phyloP scores from a whole-genome alignment of 2,113 vertebrate species.

The Nibea albiflora region DNA sequence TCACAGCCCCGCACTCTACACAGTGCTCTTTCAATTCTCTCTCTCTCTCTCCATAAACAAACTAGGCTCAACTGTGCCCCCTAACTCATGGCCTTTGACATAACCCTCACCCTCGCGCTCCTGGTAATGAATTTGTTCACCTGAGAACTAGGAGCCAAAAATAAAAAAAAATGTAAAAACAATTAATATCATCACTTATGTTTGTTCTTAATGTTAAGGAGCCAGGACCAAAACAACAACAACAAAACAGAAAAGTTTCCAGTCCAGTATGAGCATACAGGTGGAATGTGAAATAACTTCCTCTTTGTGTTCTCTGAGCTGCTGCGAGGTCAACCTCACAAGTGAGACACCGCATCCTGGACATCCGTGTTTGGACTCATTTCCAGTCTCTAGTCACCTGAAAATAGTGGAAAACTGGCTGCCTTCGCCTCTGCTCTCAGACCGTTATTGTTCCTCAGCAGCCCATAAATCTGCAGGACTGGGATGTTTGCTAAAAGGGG shows the following conservation, averaged over 20 bases:
- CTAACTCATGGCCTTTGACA: constrained; percentile 65
- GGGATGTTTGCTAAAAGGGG: constrained; percentile 85
- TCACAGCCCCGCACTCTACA: constrained; percentile 1
- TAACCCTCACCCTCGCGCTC: constrained; percentile 33
- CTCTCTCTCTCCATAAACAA: constrained; percentile 47
- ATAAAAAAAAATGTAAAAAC: neutral
- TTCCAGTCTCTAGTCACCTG: constrained; percentile 63
- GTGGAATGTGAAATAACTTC: constrained; percentile 29
- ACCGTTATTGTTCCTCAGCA: constrained; percentile 83
- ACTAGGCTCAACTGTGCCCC: constrained; percentile 64
- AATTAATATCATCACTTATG: neutral
- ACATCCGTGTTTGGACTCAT: constrained; percentile 53
- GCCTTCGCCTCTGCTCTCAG: constrained; percentile 60
- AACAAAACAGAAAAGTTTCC: neutral
- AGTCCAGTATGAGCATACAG: constrained; percentile 2
- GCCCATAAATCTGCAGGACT: constrained; percentile 81
- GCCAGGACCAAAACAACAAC: neutral
- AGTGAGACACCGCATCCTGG: constrained; percentile 56
- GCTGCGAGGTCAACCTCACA: constrained; percentile 65
- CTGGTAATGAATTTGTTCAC: constrained; percentile 49
- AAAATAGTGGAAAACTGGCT: constrained; percentile 51
- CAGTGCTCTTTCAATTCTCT: constrained; percentile 12
- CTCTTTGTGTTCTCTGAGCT: constrained; percentile 49
- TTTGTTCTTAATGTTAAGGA: constrained; percentile 10
- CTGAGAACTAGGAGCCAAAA: constrained; percentile 4